A percentile compares a stretch with the other conserved stretches of the same genome.
phyloP scores from a whole-genome alignment of 2,797 vertebrate genomes.

The Euthynnus affinis region DNA sequence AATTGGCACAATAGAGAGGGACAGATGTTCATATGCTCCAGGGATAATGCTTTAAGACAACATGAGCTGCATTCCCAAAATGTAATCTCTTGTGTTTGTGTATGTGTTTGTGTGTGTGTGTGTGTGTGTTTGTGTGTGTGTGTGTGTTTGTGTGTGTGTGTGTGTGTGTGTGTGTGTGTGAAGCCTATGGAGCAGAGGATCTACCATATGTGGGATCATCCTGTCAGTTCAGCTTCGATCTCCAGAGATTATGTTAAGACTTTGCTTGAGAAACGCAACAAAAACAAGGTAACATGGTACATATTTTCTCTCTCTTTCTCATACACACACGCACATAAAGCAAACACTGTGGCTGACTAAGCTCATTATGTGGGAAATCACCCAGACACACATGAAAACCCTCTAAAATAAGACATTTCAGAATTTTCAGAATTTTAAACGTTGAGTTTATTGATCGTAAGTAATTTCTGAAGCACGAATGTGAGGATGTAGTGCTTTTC shows the following conservation, averaged over 20 bases:
- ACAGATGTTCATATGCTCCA: conserved; percentile 66
- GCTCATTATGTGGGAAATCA: neutral
- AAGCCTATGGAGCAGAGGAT: conserved; percentile 81
- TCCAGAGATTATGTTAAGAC: conserved; percentile 80
- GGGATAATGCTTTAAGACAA: conserved; percentile 41
- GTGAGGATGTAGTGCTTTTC: no score
- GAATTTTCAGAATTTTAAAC: no score
- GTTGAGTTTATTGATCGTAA: neutral
- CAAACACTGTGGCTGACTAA: neutral
- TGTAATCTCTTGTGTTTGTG: conserved; percentile 32
- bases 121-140: no score
- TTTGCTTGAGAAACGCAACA: conserved; percentile 78
- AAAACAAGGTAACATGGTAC: conserved; percentile 70
- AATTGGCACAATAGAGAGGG: conserved; percentile 49
- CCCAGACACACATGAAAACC: neutral
- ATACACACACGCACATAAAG: neutral
- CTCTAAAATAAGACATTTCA: no score
- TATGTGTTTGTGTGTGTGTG: conserved; percentile 27
- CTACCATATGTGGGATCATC: conserved; percentile 86
- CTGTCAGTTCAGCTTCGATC: conserved; percentile 79
- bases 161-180: conserved; percentile 50
- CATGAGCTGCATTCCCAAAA: conserved; percentile 54
- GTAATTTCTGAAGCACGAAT: neutral
- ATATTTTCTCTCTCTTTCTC: neutral
- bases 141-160: conserved; percentile 12